Base-by-base conservation (phyloP, 2,888 invertebrate species). In the Ptychoptera contaminata region DNA sequence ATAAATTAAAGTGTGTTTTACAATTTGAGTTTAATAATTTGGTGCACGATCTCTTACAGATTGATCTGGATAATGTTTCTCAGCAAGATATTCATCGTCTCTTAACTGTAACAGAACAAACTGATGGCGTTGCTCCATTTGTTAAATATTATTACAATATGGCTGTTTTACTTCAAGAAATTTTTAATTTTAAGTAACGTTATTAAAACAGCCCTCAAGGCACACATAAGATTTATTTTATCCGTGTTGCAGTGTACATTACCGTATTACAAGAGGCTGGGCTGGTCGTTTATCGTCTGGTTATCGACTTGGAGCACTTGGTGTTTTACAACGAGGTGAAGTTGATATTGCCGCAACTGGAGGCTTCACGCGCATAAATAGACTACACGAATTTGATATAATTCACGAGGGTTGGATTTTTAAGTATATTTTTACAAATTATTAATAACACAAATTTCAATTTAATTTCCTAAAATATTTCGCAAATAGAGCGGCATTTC, bases 401-500 rank as follows among this genome's bases (percentile, higher is more conserved):
- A 57, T 63, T 44, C 58, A 63, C 47, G 58, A 59, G 50, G 58
- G 62, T 40, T 64, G 62, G 62, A 59, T 57, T 51, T 60, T 63
- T 43, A 57, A 61, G 44, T 44, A 36, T 23, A 16, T 8, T 14
- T 14, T n/a, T 16, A 2, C 16, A 38, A 16, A 6, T 16, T 38
- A 29, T 1, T n/a, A 29, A 16, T 2, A 39, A 39, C 16, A 11
- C 5, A 12, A 35, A 23, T 14, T 35, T n/a, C 8, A 29, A 36
- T n/a, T 23, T 23, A 23, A 23, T 23, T 23, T 23, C 7, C 7
- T 23, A 5, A 30, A 29, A 30, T 12, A 30, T 37, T 14, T 23
- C n/a, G 11, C 23, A 8, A 23, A 4, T 35, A 44, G 44, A 43
- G 47, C 56, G 0, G 58, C 55, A 0, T 63, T 64, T 44, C 14